Evolutionary conservation across 92 coral and sea anemone genomes (phyloP), one percentile per base, ranked within the genome.

Genomic region (Porites lobata): DNA sequence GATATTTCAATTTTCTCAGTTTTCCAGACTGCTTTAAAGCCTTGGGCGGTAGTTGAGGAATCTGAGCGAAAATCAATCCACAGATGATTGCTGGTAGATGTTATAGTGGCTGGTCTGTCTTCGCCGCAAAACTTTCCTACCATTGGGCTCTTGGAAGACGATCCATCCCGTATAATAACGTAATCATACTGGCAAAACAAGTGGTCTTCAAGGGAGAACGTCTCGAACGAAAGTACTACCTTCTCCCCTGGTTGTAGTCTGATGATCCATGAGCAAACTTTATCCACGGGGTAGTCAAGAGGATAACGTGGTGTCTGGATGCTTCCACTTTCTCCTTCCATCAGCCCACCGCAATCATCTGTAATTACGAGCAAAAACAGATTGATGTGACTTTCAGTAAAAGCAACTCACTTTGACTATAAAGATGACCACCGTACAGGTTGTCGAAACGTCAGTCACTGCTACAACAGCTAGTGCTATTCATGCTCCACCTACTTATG

Each of bases 111-210:
- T 50, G 92, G 94, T 59, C 70, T 81, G 15, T 75, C 87, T 57
- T 73, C 91, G 29, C 99, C 99, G 83, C 99, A 96, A 58, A 91
- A 91, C 58, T 82, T 94, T 51, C 94, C 93, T 57, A 95, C 79
- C 84, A 94, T 78, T 7, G 95, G 84, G 56, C 91, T 91, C 8
- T 76, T 88, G 1, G 92, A 64, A 0, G 86, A 65, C n/a, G 71
- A 82, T 24, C 99, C 99, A 89, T 95, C 97, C 47, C 96, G 88
- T 62, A 96, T 80, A 66, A 90, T 76, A 52, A 95, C 94, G 84
- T 63, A 96, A 77, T 96, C 99, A 80, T 92, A 95, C 24, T 88
- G 91, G 84, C 99, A 96, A 9, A 79, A 57, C 26, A 85, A 77
- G 26, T 80, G 76, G 71, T 79, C 87, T 83, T 96, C 99, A 22